Evolutionary conservation across 2,888 invertebrate species (phyloP), one percentile per base, ranked within the genome.

Genomic region (Celastrina argiolus): DNA sequence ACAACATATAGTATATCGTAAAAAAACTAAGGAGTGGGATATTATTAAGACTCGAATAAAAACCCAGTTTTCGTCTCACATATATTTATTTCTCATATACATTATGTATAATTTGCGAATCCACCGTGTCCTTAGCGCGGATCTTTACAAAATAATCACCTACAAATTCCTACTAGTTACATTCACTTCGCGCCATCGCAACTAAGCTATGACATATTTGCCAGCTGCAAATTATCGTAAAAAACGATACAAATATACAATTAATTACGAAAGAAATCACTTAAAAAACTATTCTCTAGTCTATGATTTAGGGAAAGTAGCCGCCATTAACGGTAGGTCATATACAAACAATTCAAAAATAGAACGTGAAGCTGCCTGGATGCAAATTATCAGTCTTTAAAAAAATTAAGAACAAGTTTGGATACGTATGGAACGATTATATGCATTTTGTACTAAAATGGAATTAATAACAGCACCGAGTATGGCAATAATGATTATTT

Each of bases 21-120:
- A 12, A 42, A 6, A 14, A 14, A n/a, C 6, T 42, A 16, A 28
- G 56, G 18, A 26, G 12, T 26, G 6, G 28, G 7, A 16, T 28
- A 12, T 1, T 51, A 16, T 7, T 12, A 39, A 22, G 18, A n/a
- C 12, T 22, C 4, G 14, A 73, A 77, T 75, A 72, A 69, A 80
- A 76, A 79, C 64, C 56, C 31, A 14, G 12, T 42, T 65, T 86
- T 87, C 87, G 87, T 89, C 84, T 90, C 89, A 91, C 90, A 91
- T 91, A 90, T 87, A 89, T 90, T 89, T 90, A 89, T 89, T 91
- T 88, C 86, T 83, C 90, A 91, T 90, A 91, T 91, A 91, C 89
- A 90, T 75, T 90, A 90, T 90, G 89, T 91, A 91, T 89, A 90
- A 87, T 87, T 84, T 87, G 87, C 90, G 90, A 90, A 90, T 89